phyloP scores from a whole-genome alignment of 2,797 vertebrate genomes.

The Gambusia yucatana region DNA sequence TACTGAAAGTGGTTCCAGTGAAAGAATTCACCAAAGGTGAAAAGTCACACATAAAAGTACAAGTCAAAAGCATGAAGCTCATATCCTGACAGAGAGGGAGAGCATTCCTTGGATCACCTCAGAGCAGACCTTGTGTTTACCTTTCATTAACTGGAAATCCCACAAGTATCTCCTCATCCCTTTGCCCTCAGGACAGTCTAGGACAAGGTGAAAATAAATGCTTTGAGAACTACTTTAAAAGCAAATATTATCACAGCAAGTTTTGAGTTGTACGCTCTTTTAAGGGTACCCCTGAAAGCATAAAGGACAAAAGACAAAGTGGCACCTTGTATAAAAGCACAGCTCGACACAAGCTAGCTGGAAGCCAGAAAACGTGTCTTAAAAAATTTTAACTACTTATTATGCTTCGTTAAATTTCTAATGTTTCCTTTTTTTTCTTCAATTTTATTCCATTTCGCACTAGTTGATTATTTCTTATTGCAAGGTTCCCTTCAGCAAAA shows the following conservation, averaged over 20 bases:
- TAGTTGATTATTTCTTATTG: not conserved
- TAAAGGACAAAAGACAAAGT: not conserved
- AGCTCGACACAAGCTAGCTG: not conserved
- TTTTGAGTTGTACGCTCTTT: slow-evolving; percentile 19
- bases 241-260: slow-evolving; percentile 31
- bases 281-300: not conserved
- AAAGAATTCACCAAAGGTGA: slow-evolving; percentile 42
- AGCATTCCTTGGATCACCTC: slow-evolving; percentile 69
- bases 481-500: not conserved
- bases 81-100: slow-evolving; percentile 74
- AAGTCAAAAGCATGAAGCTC: slow-evolving; percentile 75
- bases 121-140: slow-evolving; percentile 71
- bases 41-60: slow-evolving; percentile 54
- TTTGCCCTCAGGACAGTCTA: slow-evolving; percentile 33
- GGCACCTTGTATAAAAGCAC: not conserved
- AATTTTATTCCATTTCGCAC: not conserved
- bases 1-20: slow-evolving; percentile 1
- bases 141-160: slow-evolving; percentile 79
- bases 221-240: slow-evolving; percentile 31
- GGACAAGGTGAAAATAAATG: slow-evolving; percentile 48
- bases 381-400: not conserved
- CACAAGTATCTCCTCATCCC: slow-evolving; percentile 44
- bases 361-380: not conserved
- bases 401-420: not conserved
- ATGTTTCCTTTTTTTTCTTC: not conserved